A percentile compares a stretch with the other conserved stretches of the same genome.
Evolutionary conservation across 2,888 invertebrate genomes (phyloP).

Genomic region (Flabesymbios commensalis): DNA sequence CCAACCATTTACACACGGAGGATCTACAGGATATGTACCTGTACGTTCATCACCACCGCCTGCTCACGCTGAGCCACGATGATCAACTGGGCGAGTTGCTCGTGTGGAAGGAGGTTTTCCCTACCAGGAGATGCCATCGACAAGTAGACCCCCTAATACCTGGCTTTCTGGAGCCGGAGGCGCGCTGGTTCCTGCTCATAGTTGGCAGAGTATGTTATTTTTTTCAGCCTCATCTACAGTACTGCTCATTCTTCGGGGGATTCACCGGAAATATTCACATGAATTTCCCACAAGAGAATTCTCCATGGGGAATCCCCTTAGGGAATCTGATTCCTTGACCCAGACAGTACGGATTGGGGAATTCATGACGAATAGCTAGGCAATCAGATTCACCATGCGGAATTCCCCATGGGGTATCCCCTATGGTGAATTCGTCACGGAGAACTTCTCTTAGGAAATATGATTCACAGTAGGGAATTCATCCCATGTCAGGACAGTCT

Average conservation of each 20-base stretch:
- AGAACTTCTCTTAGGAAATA: too few species aligned
- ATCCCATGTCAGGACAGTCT: too few species aligned
- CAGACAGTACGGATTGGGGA: neutral
- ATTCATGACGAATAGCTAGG: neutral
- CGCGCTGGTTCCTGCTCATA: slow-evolving; percentile 54
- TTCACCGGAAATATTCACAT: too few species aligned
- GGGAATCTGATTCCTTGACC: too few species aligned
- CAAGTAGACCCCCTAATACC: slow-evolving; percentile 44
- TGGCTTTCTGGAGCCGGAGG: slow-evolving; percentile 49
- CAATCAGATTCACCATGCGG: neutral
- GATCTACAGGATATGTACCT: slow-evolving; percentile 77
- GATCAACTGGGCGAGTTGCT: slow-evolving; percentile 51
- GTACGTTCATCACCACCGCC: slow-evolving; percentile 75
- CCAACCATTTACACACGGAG: slow-evolving; percentile 76
- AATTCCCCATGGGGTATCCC: too few species aligned
- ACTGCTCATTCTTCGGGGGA: too few species aligned
- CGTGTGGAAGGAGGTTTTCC: slow-evolving; percentile 59
- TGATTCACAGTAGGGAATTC: too few species aligned
- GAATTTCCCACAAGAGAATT: too few species aligned
- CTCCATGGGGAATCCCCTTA: too few species aligned
- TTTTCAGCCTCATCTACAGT: too few species aligned
- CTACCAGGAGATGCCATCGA: slow-evolving; percentile 44
- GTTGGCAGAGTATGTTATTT: slow-evolving; percentile 56
- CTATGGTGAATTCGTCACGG: neutral
- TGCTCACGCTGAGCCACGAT: slow-evolving; percentile 65